Percentiles rank a stretch among this genome's conserved stretches.
Evolutionary conservation across 2,888 invertebrate genomes (phyloP).

Genomic region (Actias luna): DNA sequence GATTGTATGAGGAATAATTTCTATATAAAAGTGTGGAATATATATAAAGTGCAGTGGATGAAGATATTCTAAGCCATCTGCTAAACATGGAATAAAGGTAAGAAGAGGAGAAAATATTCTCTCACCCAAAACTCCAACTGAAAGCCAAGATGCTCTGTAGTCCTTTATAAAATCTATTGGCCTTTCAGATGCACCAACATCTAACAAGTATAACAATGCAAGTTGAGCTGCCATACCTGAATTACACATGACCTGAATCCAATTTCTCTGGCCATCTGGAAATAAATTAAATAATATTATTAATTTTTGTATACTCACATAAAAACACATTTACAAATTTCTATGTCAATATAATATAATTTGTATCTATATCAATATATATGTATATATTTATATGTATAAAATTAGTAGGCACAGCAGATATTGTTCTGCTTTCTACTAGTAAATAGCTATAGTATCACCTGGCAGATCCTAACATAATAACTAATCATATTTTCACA

Average conservation of each 20-base stretch:
- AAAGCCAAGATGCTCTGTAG: constrained; percentile 92
- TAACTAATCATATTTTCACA: not conserved
- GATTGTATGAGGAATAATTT: too few relatives aligned
- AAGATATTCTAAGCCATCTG: too few relatives aligned
- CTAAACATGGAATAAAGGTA: too few relatives aligned
- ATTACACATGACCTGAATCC: constrained; percentile 95
- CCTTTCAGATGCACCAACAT: constrained; percentile 89
- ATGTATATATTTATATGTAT: not conserved
- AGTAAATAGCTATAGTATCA: not conserved
- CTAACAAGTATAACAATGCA: constrained; percentile 88
- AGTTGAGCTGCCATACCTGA: constrained; percentile 92
- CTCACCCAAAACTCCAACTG: constrained; percentile 88
- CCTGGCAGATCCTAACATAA: not conserved
- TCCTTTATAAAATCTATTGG: constrained; percentile 89
- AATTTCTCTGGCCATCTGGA: constrained; percentile 92
- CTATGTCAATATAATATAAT: not conserved
- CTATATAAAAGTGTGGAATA: too few relatives aligned
- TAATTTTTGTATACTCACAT: not conserved
- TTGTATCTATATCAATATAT: not conserved
- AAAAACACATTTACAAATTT: not conserved
- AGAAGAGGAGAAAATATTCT: not conserved
- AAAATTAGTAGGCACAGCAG: not conserved
- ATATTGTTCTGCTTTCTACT: not conserved
- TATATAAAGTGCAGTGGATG: too few relatives aligned
- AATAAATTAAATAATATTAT: constrained; percentile 17